phyloP scores from a whole-genome alignment of 2,113 vertebrate genomes.

The Natator depressus region DNA sequence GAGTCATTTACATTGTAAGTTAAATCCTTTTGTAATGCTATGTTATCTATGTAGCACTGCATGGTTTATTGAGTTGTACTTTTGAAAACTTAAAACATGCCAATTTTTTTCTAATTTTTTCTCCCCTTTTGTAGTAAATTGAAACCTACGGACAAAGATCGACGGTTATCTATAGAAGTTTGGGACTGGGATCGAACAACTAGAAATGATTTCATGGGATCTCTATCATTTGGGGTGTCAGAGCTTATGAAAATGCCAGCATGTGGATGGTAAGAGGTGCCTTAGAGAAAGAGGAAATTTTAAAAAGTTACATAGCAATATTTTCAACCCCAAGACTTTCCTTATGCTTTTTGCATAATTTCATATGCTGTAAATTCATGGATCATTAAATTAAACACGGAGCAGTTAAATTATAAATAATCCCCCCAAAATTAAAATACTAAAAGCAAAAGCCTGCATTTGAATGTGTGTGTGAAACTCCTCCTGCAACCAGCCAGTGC shows the following conservation, averaged over 20 bases:
- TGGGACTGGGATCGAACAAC: conserved; percentile 99
- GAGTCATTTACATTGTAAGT: conserved; percentile 96
- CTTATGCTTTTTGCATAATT: neutral
- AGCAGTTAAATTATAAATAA: neutral
- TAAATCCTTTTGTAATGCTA: neutral
- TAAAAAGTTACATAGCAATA: neutral
- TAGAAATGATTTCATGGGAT: conserved; percentile 97
- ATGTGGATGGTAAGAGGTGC: conserved; percentile 87
- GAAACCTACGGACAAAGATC: conserved; percentile 93
- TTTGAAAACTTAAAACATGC: neutral
- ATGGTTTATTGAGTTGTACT: neutral
- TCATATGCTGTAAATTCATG: neutral
- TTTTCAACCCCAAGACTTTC: neutral
- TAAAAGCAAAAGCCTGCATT: conserved; percentile 1
- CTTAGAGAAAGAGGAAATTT: neutral
- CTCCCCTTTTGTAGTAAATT: conserved; percentile 83
- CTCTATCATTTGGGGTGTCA: conserved; percentile 95
- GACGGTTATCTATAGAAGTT: conserved; percentile 92
- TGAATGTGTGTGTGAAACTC: conserved; percentile 10
- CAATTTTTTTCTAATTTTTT: neutral
- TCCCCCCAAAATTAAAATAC: neutral
- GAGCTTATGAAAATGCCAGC: conserved; percentile 93
- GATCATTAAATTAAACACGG: neutral
- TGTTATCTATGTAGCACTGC: neutral
- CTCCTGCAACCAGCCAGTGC: conserved; percentile 27